phyloP scores from a whole-genome alignment of 2,797 vertebrate genomes.

The Microctenopoma lineatum region DNA sequence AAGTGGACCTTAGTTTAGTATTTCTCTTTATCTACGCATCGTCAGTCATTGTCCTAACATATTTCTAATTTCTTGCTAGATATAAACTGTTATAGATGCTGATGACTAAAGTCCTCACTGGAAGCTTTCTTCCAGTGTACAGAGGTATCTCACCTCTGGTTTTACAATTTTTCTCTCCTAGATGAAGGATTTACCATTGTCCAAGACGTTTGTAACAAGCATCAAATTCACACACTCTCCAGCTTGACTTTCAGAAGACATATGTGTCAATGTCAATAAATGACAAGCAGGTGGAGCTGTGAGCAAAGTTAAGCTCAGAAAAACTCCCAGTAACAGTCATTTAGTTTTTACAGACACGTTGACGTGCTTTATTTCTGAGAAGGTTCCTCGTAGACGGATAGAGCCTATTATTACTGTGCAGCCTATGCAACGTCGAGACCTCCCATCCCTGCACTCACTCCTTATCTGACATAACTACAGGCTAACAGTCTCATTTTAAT shows the following conservation, averaged over 20 bases:
- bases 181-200: neutral
- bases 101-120: no score
- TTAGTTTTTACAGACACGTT: slow-evolving; percentile 28
- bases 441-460: slow-evolving; percentile 44
- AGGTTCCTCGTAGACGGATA: slow-evolving; percentile 23
- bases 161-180: neutral
- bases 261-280: slow-evolving; percentile 78
- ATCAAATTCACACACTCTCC: neutral
- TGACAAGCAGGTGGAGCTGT: slow-evolving; percentile 89
- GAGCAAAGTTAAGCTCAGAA: slow-evolving; percentile 83
- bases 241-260: slow-evolving; percentile 35
- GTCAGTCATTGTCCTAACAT: no score
- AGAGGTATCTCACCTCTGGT: no score
- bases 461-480: slow-evolving; percentile 61
- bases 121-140: no score
- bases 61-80: no score
- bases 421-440: slow-evolving; percentile 45
- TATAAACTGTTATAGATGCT: no score
- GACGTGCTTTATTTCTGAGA: slow-evolving; percentile 36
- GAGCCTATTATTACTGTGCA: slow-evolving; percentile 34
- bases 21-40: no score
- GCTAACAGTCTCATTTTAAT: slow-evolving; percentile 71
- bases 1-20: no score
- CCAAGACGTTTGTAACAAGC: neutral
- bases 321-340: slow-evolving; percentile 52